Percentiles rank a stretch among this genome's conserved stretches.
Conservation (phyloP, 2,797 vertebrate species). For the Cuniculus paca region DNA sequence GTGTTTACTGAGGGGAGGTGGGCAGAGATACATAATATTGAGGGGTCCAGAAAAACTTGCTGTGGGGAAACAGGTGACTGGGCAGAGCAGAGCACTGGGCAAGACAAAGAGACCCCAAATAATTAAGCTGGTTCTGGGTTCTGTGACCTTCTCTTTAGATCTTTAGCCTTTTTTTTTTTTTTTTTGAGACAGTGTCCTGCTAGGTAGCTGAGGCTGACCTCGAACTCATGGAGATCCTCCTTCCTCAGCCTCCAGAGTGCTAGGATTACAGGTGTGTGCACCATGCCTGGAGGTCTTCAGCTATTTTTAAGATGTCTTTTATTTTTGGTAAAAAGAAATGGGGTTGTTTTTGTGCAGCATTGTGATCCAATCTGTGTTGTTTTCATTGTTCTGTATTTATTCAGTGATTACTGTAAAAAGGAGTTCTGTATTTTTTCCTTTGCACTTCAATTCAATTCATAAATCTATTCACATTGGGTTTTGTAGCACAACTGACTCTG, state of each 20-base stretch:
- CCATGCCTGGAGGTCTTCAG: not conserved
- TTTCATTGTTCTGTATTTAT: not conserved
- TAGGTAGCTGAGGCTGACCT: not conserved
- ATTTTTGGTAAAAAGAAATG: not conserved
- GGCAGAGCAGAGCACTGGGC: not conserved
- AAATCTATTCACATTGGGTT: conserved; percentile 15
- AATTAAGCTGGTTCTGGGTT: not conserved
- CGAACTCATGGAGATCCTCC: not conserved
- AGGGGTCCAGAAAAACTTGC: not conserved
- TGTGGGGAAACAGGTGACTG: not conserved
- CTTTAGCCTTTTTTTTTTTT: conserved; percentile 10
- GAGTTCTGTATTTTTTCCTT: not conserved
- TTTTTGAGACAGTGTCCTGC: not conserved
- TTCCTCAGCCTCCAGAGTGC: not conserved
- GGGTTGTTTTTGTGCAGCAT: conserved; percentile 26
- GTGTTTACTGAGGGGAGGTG: not conserved
- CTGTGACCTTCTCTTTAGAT: not conserved
- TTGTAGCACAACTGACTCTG: not conserved
- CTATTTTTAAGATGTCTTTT: conserved; percentile 41
- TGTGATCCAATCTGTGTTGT: not conserved
- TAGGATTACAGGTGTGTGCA: not conserved
- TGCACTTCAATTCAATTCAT: not conserved
- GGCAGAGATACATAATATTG: not conserved
- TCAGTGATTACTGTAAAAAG: not conserved
- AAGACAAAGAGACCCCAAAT: not conserved